Percentiles rank a stretch among this genome's conserved stretches.
phyloP scores from a whole-genome alignment of 2,797 vertebrate genomes.

The Peromyscus melanophrys region DNA sequence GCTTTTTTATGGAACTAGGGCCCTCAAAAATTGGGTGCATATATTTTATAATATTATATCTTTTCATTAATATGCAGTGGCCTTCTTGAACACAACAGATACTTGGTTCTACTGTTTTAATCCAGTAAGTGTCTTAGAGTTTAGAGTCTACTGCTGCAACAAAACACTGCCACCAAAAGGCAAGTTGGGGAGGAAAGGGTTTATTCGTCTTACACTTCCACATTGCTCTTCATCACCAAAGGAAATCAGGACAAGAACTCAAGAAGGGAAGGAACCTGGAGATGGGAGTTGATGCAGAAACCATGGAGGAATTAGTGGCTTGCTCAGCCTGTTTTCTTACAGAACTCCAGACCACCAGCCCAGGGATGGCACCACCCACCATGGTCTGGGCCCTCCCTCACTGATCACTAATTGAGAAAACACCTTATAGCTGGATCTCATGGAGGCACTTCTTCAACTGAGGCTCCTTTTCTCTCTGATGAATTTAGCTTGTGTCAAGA shows the following conservation, averaged over 20 bases:
- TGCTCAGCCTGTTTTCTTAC: not conserved
- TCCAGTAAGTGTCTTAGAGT: not conserved
- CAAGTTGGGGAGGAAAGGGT: not conserved
- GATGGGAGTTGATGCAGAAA: not conserved
- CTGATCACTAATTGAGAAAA: not conserved
- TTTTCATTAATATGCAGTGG: not conserved
- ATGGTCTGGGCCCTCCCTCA: not conserved
- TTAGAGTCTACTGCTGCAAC: not conserved
- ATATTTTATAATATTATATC: not conserved
- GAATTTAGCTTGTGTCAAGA: not conserved
- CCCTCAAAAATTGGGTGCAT: not conserved
- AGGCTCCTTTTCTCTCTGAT: not conserved
- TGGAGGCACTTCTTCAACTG: not conserved
- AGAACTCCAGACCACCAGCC: not conserved
- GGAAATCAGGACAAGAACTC: not conserved
- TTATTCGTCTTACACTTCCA: not conserved
- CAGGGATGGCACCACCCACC: not conserved
- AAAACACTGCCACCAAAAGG: not conserved
- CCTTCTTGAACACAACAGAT: not conserved
- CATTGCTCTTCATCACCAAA: not conserved
- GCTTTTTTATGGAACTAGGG: not conserved
- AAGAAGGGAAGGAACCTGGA: not conserved
- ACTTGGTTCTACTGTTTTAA: not conserved
- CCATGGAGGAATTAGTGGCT: not conserved
- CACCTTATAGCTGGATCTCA: not conserved